These are phyloP conservation scores for Macrobrachium nipponense DNA, from an alignment of 1,140 invertebrate genomes.

Conservation along the genomic window DNA sequence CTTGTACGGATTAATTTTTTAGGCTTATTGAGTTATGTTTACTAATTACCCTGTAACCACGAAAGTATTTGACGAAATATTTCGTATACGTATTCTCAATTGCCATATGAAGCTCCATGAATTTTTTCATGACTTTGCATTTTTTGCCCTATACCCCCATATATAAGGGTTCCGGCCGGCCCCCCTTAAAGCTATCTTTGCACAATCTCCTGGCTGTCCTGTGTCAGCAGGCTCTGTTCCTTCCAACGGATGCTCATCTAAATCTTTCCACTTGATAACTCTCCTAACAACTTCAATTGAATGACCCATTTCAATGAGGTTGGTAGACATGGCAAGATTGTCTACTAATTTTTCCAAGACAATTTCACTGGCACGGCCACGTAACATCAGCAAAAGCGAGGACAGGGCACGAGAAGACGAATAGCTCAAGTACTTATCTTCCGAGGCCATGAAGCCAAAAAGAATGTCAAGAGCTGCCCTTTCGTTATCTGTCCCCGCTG, in stretches of 20 bases:
- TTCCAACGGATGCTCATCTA: slow-evolving; percentile 83
- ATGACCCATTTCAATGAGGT: slow-evolving; percentile 75
- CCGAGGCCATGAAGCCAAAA: slow-evolving; percentile 81
- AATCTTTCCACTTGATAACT: slow-evolving; percentile 88
- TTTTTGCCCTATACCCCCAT: too few species aligned
- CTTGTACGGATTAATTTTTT: too few species aligned
- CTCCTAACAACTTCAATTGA: slow-evolving; percentile 85
- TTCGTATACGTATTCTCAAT: too few species aligned
- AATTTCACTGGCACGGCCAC: slow-evolving; percentile 80
- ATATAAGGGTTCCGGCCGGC: too few species aligned
- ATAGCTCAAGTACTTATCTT: slow-evolving; percentile 84
- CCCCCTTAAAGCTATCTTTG: slow-evolving; percentile 47
- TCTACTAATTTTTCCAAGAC: slow-evolving; percentile 79
- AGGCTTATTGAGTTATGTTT: too few species aligned
- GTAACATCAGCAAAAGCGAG: slow-evolving; percentile 86
- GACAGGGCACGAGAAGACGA: slow-evolving; percentile 82
- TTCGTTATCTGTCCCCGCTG: slow-evolving; percentile 82
- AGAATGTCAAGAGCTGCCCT: slow-evolving; percentile 86
- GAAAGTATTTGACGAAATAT: too few species aligned
- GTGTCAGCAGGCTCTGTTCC: slow-evolving; percentile 71
- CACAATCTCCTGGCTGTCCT: slow-evolving; percentile 49
- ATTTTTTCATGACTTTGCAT: too few species aligned
- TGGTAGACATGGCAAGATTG: slow-evolving; percentile 67
- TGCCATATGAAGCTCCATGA: too few species aligned
- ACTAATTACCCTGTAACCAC: too few species aligned